Percentiles rank a stretch among this genome's conserved stretches.
These are phyloP conservation scores for Peromyscus polionotus DNA, from an alignment of 2,113 vertebrate species.

Conservation along the genomic window DNA sequence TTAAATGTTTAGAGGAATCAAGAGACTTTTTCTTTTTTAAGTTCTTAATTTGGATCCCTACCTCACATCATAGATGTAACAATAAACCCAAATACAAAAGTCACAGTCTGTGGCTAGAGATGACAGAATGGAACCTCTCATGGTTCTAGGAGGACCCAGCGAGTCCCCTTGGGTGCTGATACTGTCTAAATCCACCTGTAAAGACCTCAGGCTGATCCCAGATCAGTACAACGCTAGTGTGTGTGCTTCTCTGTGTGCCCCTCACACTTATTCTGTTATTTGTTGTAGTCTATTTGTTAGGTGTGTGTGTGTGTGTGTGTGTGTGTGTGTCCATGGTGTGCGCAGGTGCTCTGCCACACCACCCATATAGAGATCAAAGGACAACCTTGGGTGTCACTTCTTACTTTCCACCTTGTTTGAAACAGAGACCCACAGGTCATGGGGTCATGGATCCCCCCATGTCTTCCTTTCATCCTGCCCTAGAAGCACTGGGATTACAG, in stretches of 20 bases:
- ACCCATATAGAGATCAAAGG: not conserved
- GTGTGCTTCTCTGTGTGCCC: not conserved
- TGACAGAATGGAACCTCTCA: fast-evolving
- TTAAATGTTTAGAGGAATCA: not conserved
- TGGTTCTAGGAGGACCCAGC: not conserved
- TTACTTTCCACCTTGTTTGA: not conserved
- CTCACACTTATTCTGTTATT: not conserved
- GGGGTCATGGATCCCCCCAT: not conserved
- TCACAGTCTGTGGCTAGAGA: not conserved
- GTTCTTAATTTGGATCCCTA: not conserved
- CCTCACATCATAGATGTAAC: not conserved
- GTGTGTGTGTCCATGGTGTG: not conserved
- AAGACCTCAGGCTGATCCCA: not conserved
- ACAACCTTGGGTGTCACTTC: not conserved
- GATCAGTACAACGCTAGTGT: not conserved
- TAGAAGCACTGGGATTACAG: not conserved
- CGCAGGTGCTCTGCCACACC: not conserved
- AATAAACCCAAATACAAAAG: not conserved
- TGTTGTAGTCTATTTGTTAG: not conserved
- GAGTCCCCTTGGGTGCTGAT: too few species aligned
- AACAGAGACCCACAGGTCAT: too few species aligned
- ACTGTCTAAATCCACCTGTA: not conserved
- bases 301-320: not conserved
- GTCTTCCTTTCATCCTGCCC: not conserved
- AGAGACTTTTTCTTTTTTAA: not conserved